Evolutionary conservation across 2,113 vertebrate species (phyloP).

Genomic region (Pseudolaguvia tuberculata): DNA sequence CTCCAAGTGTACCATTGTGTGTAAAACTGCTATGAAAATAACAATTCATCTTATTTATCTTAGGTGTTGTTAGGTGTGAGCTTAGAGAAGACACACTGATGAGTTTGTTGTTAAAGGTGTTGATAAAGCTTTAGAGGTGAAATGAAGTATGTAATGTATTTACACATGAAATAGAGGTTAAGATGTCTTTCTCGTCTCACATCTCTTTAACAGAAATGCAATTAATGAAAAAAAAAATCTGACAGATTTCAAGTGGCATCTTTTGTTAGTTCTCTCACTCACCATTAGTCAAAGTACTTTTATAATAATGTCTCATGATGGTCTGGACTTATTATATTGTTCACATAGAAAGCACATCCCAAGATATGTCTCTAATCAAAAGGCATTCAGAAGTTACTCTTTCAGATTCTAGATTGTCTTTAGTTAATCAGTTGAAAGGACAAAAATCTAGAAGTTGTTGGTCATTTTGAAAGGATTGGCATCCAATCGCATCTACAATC

Average conservation of each 20-base stretch:
- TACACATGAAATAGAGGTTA: background rate
- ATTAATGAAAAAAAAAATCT: constrained; percentile 8
- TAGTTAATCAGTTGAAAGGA: background rate
- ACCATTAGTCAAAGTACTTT: background rate
- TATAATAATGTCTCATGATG: constrained; percentile 12
- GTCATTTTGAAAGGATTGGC: background rate
- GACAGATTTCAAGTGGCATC: background rate
- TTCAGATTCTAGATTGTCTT: background rate
- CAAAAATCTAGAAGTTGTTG: background rate
- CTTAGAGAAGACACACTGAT: background rate
- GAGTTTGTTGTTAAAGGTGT: too few relatives aligned
- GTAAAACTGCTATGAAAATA: too few relatives aligned
- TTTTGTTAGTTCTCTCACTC: constrained; percentile 17
- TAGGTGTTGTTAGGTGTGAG: too few relatives aligned
- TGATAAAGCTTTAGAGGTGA: too few relatives aligned
- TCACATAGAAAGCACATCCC: constrained; percentile 13
- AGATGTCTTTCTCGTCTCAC: background rate
- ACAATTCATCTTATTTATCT: too few relatives aligned
- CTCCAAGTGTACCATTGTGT: too few relatives aligned
- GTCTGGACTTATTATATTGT: background rate
- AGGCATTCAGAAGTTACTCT: background rate
- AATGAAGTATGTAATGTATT: background rate
- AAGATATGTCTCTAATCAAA: constrained; percentile 4
- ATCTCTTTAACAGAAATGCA: constrained; percentile 17
- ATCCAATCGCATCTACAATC: background rate